Evolutionary conservation across 2,113 vertebrate genomes (phyloP).

Genomic region (Phalacrocorax brasilianus): DNA sequence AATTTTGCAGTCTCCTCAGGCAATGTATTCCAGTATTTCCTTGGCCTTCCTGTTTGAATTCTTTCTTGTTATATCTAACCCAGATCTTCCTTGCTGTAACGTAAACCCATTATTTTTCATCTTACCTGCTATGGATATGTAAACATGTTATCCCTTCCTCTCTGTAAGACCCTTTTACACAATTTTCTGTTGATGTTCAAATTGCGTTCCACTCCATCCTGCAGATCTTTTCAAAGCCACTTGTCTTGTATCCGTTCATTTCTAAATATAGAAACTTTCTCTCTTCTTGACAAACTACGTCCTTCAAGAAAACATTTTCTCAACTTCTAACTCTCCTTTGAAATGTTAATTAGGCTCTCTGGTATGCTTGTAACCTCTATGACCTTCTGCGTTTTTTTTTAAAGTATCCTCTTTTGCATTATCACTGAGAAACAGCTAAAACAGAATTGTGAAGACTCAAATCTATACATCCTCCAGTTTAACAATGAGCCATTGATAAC

Average conservation of each 20-base stretch:
- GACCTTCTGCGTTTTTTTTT: not conserved
- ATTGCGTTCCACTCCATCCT: not conserved
- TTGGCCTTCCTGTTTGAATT: not conserved
- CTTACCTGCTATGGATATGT: not conserved
- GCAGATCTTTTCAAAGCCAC: not conserved
- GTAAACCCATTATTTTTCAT: not conserved
- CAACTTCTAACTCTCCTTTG: not conserved
- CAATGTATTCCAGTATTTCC: not conserved
- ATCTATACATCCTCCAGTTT: not conserved
- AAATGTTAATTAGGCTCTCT: not conserved
- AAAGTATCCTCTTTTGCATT: not conserved
- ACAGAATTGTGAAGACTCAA: not conserved
- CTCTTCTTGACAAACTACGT: not conserved
- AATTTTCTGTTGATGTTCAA: not conserved
- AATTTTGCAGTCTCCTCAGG: not conserved
- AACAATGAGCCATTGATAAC: not conserved
- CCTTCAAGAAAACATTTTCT: not conserved
- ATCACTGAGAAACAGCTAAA: not conserved
- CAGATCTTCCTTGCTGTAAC: not conserved
- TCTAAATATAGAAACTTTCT: not conserved
- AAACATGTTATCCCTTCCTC: not conserved
- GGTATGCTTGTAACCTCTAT: not conserved
- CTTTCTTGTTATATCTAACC: not conserved
- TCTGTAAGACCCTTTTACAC: not conserved
- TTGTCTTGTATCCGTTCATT: not conserved